Conservation (phyloP, 53 echinoderm and acorn worm species). For the Crossaster papposus region DNA sequence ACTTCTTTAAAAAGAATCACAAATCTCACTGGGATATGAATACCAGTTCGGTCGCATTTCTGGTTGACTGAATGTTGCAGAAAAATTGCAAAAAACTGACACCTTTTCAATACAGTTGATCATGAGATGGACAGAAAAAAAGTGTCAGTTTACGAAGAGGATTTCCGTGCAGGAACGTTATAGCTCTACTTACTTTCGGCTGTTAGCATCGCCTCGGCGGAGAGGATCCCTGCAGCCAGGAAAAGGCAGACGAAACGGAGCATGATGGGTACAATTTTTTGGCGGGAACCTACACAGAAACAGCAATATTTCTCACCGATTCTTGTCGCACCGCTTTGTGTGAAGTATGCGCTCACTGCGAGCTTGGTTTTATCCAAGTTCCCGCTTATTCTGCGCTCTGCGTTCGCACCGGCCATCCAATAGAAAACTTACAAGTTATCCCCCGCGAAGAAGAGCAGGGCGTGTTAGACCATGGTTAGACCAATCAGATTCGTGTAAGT, state of each 20-base stretch:
- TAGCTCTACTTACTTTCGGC: not conserved
- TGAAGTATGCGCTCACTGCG: not conserved
- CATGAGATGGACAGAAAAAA: not conserved
- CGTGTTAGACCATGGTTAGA: too few species aligned
- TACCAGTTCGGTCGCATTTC: too few species aligned
- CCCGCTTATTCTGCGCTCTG: not conserved
- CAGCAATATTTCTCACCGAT: not conserved
- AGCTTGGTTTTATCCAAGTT: not conserved
- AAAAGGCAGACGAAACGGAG: not conserved
- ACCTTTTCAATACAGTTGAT: not conserved
- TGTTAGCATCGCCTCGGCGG: not conserved
- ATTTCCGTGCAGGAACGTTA: too few species aligned
- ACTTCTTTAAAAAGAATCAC: too few species aligned
- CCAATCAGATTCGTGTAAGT: too few species aligned
- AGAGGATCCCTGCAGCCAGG: not conserved
- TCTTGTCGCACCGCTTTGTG: not conserved
- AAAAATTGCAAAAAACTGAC: too few species aligned
- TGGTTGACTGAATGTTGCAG: too few species aligned
- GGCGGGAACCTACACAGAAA: not conserved
- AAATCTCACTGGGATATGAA: too few species aligned
- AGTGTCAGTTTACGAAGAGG: too few species aligned
- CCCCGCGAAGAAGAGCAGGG: too few species aligned
- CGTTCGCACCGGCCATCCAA: too few species aligned
- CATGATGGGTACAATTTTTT: not conserved
- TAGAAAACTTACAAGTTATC: too few species aligned